Conservation (phyloP, 1,140 invertebrate genomes). For the Zaprionus inermis region DNA sequence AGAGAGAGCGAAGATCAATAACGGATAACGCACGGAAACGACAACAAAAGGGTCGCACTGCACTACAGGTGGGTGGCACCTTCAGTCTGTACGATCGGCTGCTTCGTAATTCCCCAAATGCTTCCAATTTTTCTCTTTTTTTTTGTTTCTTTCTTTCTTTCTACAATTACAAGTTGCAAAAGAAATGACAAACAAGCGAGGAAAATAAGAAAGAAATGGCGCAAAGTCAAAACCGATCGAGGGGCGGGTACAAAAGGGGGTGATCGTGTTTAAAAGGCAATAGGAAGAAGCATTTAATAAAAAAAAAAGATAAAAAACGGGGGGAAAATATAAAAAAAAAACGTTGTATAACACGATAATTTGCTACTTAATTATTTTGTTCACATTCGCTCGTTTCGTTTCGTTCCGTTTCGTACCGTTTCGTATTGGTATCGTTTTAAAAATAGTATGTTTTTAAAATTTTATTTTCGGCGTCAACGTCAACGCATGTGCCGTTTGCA, state of each 20-base stretch:
- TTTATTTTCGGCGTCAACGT: conserved; percentile 82
- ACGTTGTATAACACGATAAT: conserved; percentile 81
- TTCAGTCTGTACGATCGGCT: no score
- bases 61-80: conserved; percentile 36
- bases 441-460: conserved; percentile 81
- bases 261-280: background rate
- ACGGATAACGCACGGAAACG: conserved; percentile 16
- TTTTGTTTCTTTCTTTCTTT: background rate
- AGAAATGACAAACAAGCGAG: background rate
- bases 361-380: conserved; percentile 80
- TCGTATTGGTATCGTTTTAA: conserved; percentile 76
- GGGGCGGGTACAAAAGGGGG: background rate
- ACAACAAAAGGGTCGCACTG: conserved; percentile 6
- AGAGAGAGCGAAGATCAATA: conserved; percentile 12
- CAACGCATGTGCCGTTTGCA: conserved; percentile 57
- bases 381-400: conserved; percentile 55
- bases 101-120: conserved; percentile 6
- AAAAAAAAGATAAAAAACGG: conserved; percentile 11
- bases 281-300: conserved; percentile 12
- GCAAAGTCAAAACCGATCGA: conserved; percentile 2
- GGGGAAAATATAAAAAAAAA: conserved; percentile 36
- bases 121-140: background rate
- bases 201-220: conserved; percentile 19
- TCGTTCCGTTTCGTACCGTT: conserved; percentile 61
- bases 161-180: conserved; percentile 5